Evolutionary conservation across 2,888 invertebrate genomes (phyloP), one percentile per base, ranked within the genome.

Genomic region (Anthoptus insignis): DNA sequence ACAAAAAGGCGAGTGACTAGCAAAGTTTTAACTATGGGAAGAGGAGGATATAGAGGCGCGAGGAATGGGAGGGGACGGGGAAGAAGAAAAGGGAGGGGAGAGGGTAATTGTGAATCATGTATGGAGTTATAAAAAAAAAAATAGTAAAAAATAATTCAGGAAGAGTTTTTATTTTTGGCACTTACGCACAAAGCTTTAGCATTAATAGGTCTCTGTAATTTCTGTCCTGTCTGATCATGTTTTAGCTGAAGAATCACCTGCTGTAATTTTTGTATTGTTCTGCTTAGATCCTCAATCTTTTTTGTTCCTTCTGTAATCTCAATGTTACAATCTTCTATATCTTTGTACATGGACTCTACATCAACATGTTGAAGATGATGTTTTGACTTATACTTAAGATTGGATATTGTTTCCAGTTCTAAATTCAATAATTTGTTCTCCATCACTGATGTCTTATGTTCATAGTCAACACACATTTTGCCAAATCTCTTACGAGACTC

Each of bases 401-500:
- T 88, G 0, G 86, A 73, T 0, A 86, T 82, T 0, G 82, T 83
- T 54, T 88, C 84, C 0, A 91, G 76, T 65, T 86, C 82, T 8
- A 87, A 76, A 66, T 90, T 85, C 1, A 91, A 65, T 39, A 90
- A 68, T 78, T 89, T 87, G 39, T 88, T 87, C 45, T 90, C 89
- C 64, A 90, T 75, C 0, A 86, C 14, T 0, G 83, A 76, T 0
- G 78, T 76, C 73, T 91, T 93, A 13, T 84, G 79, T 19, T 88
- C 81, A 32, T 91, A 92, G 0, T 89, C 87, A 0, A 83, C 69
- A 22, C 89, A 90, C 76, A 84, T 83, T 71, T 86, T 88, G 0
- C 91, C 87, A 56, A 86, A 89, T 7, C 79, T 73, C 76, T 86
- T 95, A 76, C 93, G 93, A 64, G 82, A 84, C 81, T 84, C 94